Evolutionary conservation across 1,140 invertebrate species (phyloP).

Genomic region (Epicauta chinensis): DNA sequence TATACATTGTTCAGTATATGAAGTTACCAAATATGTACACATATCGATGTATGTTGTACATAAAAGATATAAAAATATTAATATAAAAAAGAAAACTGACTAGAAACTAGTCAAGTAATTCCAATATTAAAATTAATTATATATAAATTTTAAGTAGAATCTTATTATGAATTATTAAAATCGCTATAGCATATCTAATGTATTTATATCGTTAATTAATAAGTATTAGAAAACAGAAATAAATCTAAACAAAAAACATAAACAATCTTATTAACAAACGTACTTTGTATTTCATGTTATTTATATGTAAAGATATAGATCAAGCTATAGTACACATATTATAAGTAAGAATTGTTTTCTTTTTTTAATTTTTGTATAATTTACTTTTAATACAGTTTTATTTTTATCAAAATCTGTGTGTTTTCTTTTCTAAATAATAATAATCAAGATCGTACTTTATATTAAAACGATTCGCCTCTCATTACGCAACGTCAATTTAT

Average conservation of each 20-base stretch:
- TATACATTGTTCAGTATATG: slow-evolving; percentile 37
- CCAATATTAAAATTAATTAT: slow-evolving; percentile 19
- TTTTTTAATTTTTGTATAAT: slow-evolving; percentile 39
- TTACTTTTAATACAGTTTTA: slow-evolving; percentile 40
- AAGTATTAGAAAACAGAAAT: slow-evolving; percentile 18
- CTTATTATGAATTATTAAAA: slow-evolving; percentile 23
- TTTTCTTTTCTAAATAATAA: too few species aligned
- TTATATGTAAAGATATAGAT: slow-evolving; percentile 30
- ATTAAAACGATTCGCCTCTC: too few species aligned
- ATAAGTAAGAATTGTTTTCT: slow-evolving; percentile 36
- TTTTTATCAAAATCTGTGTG: slow-evolving; percentile 29
- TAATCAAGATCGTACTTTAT: too few species aligned
- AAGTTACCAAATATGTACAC: slow-evolving; percentile 44
- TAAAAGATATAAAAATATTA: slow-evolving; percentile 15
- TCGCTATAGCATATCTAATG: slow-evolving; percentile 32
- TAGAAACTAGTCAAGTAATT: slow-evolving; percentile 40
- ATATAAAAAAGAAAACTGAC: slow-evolving; percentile 31
- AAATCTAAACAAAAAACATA: slow-evolving; percentile 14
- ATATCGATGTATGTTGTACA: slow-evolving; percentile 36
- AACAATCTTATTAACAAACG: not conserved
- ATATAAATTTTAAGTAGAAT: slow-evolving; percentile 26
- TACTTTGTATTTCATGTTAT: slow-evolving; percentile 32
- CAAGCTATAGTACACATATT: slow-evolving; percentile 34
- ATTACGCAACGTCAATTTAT: too few species aligned
- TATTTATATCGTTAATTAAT: slow-evolving; percentile 37